Conservation (phyloP, 2,888 invertebrate genomes). For the Morinoia aosen region DNA sequence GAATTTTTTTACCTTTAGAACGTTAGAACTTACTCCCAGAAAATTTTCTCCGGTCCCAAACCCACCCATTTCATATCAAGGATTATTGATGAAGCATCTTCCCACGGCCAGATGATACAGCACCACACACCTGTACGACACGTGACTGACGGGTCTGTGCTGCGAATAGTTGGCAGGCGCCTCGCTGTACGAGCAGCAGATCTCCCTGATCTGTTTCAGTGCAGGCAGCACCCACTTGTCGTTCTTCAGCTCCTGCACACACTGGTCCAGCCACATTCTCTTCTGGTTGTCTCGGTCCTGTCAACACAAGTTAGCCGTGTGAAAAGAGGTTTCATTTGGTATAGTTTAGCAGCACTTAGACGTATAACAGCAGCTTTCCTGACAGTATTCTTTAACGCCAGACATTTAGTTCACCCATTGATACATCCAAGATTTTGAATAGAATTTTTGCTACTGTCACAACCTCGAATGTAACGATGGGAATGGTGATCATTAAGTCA, state of each 20-base stretch:
- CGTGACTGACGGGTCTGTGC: constrained; percentile 65
- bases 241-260: constrained; percentile 93
- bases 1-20: too few relatives aligned
- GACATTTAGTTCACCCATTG: neutral
- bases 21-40: too few relatives aligned
- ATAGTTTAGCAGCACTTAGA: neutral
- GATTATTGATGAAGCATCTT: neutral
- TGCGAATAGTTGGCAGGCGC: constrained; percentile 78
- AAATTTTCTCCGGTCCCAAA: neutral
- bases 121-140: constrained; percentile 59
- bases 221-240: constrained; percentile 96
- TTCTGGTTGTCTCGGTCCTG: constrained; percentile 94
- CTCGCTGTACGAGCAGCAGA: constrained; percentile 91
- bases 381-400: neutral
- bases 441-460: neutral
- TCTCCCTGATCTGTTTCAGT: constrained; percentile 94
- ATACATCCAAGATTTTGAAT: neutral
- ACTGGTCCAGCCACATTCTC: constrained; percentile 93
- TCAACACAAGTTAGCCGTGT: constrained; percentile 56
- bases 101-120: neutral
- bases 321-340: neutral
- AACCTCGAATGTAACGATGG: neutral
- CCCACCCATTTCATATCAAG: neutral
- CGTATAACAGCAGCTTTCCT: neutral
- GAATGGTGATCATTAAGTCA: neutral